Percentiles rank a stretch among this genome's conserved stretches.
Conservation (phyloP, 1,140 invertebrate genomes). For the Drosophila lowei region DNA sequence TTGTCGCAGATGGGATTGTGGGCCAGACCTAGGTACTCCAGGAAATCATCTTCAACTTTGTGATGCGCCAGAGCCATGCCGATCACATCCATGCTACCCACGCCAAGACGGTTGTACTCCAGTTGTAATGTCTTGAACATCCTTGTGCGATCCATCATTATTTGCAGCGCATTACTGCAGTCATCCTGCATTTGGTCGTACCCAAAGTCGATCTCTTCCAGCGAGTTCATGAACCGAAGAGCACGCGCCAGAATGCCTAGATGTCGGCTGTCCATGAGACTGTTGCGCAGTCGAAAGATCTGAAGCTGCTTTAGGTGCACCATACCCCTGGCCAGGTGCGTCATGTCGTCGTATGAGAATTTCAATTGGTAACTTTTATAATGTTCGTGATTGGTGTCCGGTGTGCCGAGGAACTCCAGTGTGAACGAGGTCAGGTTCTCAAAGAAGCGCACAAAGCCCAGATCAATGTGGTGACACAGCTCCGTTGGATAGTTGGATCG, state of each 20-base stretch:
- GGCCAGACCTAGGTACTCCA: slow-evolving; percentile 59
- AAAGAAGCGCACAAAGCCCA: slow-evolving; percentile 50
- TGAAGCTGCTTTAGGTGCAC: slow-evolving; percentile 19
- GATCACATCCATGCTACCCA: slow-evolving; percentile 8
- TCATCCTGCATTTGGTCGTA: slow-evolving; percentile 51
- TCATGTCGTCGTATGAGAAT: slow-evolving; percentile 53
- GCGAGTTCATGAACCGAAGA: slow-evolving; percentile 15
- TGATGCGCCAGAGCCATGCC: slow-evolving; percentile 3
- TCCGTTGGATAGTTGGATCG: slow-evolving; percentile 38
- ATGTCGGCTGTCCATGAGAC: slow-evolving; percentile 35
- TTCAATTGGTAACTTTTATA: slow-evolving; percentile 29
- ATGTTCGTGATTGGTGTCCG: slow-evolving; percentile 8
- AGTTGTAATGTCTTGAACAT: slow-evolving; percentile 43
- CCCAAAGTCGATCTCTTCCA: slow-evolving; percentile 58
- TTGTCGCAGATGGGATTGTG: slow-evolving; percentile 37
- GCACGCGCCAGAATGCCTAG: slow-evolving; percentile 36
- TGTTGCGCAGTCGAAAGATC: slow-evolving; percentile 52
- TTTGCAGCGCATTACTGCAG: slow-evolving; percentile 30
- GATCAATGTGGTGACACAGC: slow-evolving; percentile 59
- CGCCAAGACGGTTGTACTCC: slow-evolving; percentile 47
- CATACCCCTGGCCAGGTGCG: slow-evolving; percentile 39
- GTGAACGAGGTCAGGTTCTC: slow-evolving; percentile 39
- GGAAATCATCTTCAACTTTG: neutral
- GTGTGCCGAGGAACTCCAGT: slow-evolving; percentile 55
- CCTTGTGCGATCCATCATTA: slow-evolving; percentile 24